phyloP scores from a whole-genome alignment of 23 tunicate genomes.

The Oikopleura dioica region DNA sequence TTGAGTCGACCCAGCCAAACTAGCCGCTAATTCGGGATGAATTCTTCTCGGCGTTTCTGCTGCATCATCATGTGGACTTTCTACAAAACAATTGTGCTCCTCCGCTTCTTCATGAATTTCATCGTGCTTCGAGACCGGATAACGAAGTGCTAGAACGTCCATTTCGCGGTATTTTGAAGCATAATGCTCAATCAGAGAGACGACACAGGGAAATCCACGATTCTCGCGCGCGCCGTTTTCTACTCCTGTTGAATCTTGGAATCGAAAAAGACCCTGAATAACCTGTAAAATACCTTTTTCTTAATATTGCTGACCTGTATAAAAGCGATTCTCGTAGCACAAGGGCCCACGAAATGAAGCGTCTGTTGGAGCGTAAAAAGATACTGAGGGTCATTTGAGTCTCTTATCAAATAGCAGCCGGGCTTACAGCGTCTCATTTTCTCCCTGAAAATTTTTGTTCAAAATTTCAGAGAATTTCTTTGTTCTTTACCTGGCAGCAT shows the following conservation, averaged over 20 bases:
- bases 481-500: not conserved
- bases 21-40: constrained; percentile 8
- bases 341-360: constrained; percentile 7
- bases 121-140: constrained; percentile 4
- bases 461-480: too few species aligned
- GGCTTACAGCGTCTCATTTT: constrained; percentile 1
- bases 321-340: constrained; percentile 2
- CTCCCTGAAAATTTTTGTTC: too few species aligned
- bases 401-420: not conserved
- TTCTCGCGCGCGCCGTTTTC: not conserved
- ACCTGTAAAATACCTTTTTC: too few species aligned
- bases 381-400: not conserved
- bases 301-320: too few species aligned
- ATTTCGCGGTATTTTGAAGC: not conserved
- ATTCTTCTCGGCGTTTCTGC: not conserved
- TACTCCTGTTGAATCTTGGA: constrained; percentile 1
- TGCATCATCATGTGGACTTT: not conserved
- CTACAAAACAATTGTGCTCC: not conserved
- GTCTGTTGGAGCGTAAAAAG: not conserved
- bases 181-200: not conserved
- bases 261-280: constrained; percentile 11
- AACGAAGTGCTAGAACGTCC: not conserved
- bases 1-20: not conserved
- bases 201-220: constrained; percentile 7
- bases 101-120: not conserved